Conservation (phyloP, 2,797 vertebrate genomes). For the Chlorospingus flavigularis region DNA sequence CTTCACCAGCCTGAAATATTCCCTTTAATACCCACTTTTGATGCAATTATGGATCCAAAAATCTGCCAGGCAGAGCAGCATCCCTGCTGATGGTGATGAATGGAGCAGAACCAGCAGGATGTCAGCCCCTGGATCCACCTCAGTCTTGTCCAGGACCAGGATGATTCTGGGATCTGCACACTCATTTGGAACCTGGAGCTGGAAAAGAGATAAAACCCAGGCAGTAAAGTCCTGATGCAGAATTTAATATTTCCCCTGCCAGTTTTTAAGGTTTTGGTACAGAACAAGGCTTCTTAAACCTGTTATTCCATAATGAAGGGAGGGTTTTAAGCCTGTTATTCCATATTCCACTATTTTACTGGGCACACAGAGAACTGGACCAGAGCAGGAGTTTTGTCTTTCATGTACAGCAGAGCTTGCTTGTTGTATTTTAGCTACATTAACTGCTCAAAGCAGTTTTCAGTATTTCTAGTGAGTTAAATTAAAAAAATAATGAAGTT, state of each 20-base stretch:
- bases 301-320: neutral
- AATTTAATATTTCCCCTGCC: neutral
- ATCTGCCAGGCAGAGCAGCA: neutral
- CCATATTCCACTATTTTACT: neutral
- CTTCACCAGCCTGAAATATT: neutral
- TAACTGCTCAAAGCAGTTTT: neutral
- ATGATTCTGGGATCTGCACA: neutral
- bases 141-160: neutral
- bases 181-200: neutral
- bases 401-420: neutral
- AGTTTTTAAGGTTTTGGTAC: neutral
- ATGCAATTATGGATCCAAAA: neutral
- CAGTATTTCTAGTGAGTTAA: neutral
- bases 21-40: neutral
- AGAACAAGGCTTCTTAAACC: neutral
- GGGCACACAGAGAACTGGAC: accelerated
- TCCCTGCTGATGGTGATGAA: neutral
- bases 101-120: accelerated
- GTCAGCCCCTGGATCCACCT: accelerated
- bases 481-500: neutral
- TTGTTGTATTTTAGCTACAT: neutral
- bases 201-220: neutral
- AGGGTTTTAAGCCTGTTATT: neutral
- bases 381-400: neutral
- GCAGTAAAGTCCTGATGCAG: neutral